Evolutionary conservation across 2,797 vertebrate genomes (phyloP), one percentile per base, ranked within the genome.

Genomic region (Labroides dimidiatus): DNA sequence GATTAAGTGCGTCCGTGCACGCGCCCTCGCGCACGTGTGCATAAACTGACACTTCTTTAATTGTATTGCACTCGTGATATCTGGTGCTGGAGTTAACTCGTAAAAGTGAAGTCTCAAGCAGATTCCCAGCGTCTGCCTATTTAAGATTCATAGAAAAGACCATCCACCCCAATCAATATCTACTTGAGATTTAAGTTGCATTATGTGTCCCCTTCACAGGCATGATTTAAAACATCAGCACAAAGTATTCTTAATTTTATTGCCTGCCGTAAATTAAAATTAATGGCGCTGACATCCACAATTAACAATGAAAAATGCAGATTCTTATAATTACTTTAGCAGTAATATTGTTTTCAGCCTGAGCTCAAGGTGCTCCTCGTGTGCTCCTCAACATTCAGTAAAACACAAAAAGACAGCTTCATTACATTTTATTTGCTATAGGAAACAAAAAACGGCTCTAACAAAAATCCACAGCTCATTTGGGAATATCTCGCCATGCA

Each of bases 241-340:
- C 96, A 99, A 99, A 98, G 96, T 98, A 97, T 98, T 98, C 96
- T 97, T 99, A 99, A 99, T 99, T 99, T 98, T 97, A 99, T 99
- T 98, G 97, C 96, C 94, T 92, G 95, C 95, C 95, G 96, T 97
- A 99, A 99, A 99, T 99, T 96, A 98, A 99, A 99, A 99, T 99
- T 98, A 99, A 99, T 99, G 96, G 98, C 89, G 95, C 97, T 98
- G 98, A 99, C 97, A 99, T 95, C 96, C 94, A 97, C 97, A 98
- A 99, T 99, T 99, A 99, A 99, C 97, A 99, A 99, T 99, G 97
- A 99, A 99, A 99, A 99, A 99, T 99, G 97, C 96, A 99, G 97
- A 99, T 99, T 97, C 95, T 95, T 96, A 95, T 99, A 99, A 99
- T 98, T 96, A 97, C 96, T 97, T 98, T 96, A 98, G 96, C 96